A percentile compares a stretch with the other conserved stretches of the same genome.
Conservation (phyloP, 2,888 invertebrate genomes). For the Phaonia tiefii region DNA sequence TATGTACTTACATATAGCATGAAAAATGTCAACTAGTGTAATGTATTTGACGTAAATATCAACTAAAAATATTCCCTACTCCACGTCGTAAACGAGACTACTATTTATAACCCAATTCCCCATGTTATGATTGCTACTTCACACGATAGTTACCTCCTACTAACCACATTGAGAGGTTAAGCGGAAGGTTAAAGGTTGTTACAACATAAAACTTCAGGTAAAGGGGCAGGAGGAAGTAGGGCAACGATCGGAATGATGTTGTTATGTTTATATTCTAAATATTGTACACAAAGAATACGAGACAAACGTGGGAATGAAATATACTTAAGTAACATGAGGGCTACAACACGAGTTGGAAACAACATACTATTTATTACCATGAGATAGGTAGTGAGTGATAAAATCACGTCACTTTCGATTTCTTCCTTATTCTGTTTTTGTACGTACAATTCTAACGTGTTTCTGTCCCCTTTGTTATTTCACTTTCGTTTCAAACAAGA, state of each 20-base stretch:
- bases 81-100: too few species aligned
- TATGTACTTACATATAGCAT: too few species aligned
- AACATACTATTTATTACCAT: too few species aligned
- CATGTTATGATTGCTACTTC: too few species aligned
- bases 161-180: too few species aligned
- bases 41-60: too few species aligned
- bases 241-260: neutral
- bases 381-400: neutral
- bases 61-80: too few species aligned
- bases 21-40: too few species aligned
- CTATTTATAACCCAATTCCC: too few species aligned
- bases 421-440: conserved; percentile 12
- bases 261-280: neutral
- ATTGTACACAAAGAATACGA: neutral
- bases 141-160: neutral
- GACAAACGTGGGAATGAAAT: neutral
- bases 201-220: neutral
- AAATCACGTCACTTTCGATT: conserved; percentile 27
- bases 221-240: neutral
- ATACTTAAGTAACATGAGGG: too few species aligned
- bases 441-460: conserved; percentile 20
- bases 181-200: conserved; percentile 1
- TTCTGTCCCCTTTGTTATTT: neutral
- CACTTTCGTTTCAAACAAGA: conserved; percentile 32
- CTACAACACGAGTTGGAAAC: neutral